A percentile compares a stretch with the other conserved stretches of the same genome.
These are phyloP conservation scores for Leguminivora glycinivorella DNA, from an alignment of 1,140 invertebrate genomes.

Conservation along the genomic window DNA sequence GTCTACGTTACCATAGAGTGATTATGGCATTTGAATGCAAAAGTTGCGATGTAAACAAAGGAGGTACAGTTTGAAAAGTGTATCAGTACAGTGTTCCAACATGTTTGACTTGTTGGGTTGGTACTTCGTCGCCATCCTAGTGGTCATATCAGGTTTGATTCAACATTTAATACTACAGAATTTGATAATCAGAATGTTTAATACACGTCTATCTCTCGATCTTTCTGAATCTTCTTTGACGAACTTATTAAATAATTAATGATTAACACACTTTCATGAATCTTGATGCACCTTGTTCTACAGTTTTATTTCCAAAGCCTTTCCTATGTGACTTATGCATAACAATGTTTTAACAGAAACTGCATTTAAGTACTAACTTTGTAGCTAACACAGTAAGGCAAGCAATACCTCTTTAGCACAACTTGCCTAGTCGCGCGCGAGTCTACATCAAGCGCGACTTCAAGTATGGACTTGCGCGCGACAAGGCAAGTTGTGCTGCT, in stretches of 20 bases:
- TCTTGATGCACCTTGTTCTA: slow-evolving; percentile 40
- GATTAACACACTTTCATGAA: slow-evolving; percentile 20
- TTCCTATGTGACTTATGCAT: slow-evolving; percentile 31
- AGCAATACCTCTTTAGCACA: no score
- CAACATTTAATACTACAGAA: background rate
- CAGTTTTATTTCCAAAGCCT: slow-evolving; percentile 47
- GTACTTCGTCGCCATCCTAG: slow-evolving; percentile 6
- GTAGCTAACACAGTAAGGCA: background rate
- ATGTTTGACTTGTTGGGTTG: slow-evolving; percentile 7
- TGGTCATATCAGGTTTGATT: slow-evolving; percentile 21
- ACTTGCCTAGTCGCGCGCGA: no score
- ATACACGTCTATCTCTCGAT: slow-evolving; percentile 25
- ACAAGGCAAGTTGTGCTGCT: no score
- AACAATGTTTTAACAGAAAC: background rate
- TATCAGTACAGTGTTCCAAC: no score
- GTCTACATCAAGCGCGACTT: no score
- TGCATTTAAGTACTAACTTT: slow-evolving; percentile 25
- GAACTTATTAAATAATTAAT: slow-evolving; percentile 18
- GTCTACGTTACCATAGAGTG: background rate
- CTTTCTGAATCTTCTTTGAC: slow-evolving; percentile 18
- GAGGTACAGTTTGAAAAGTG: background rate
- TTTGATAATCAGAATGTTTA: background rate
- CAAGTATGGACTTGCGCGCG: no score
- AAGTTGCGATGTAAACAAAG: slow-evolving; percentile 26
- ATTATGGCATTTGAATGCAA: slow-evolving; percentile 4